Percentiles rank a stretch among this genome's conserved stretches.
phyloP scores from a whole-genome alignment of 2,797 vertebrate species.

The Brachymystax lenok region DNA sequence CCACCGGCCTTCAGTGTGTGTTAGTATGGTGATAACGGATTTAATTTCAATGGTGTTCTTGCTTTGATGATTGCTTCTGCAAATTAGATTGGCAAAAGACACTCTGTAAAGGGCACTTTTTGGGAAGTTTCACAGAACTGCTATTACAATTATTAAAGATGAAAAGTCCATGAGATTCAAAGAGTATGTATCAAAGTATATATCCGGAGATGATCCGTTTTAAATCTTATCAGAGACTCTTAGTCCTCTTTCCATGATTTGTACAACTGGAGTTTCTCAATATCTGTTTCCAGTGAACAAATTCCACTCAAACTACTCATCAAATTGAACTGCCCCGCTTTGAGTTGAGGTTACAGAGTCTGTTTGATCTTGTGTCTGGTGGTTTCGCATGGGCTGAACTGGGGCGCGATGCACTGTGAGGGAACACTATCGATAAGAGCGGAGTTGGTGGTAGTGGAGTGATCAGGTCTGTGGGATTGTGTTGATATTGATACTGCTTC shows the following conservation, averaged over 20 bases:
- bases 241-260: too few relatives aligned
- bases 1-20: background rate
- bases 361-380: conserved; percentile 7
- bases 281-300: background rate
- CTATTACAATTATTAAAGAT: background rate
- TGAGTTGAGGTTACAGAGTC: background rate
- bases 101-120: background rate
- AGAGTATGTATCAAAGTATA: background rate
- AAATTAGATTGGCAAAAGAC: background rate
- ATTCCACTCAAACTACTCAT: background rate
- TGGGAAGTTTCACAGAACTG: background rate
- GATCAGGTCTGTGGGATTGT: background rate
- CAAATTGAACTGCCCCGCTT: background rate
- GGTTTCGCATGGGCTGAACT: background rate
- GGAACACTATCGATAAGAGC: background rate
- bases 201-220: background rate
- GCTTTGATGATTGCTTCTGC: background rate
- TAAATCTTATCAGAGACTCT: background rate
- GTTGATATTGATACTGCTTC: background rate
- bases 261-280: background rate
- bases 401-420: conserved; percentile 5
- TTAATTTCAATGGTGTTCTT: background rate
- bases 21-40: background rate
- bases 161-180: background rate
- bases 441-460: background rate